Percentiles rank a stretch among this genome's conserved stretches.
These are phyloP conservation scores for Apostichopus leukothele DNA, from an alignment of 53 echinoderm and acorn worm genomes.

Conservation along the genomic window DNA sequence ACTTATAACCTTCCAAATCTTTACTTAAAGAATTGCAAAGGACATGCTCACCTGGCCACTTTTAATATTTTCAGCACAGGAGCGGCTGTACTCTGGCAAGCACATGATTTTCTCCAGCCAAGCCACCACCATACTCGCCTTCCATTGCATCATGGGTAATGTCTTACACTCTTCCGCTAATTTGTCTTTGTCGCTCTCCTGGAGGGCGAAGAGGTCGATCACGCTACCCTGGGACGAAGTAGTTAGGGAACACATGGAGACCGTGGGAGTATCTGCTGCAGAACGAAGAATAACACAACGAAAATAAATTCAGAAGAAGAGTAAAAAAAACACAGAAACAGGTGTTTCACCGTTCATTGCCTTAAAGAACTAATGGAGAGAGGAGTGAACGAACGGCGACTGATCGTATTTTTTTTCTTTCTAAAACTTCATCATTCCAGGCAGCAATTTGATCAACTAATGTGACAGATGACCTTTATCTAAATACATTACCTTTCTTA, in stretches of 20 bases:
- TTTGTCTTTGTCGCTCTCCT: conserved; percentile 80
- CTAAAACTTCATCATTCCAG: too few species aligned
- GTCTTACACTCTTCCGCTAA: conserved; percentile 81
- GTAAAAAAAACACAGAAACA: neutral
- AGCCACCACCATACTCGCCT: conserved; percentile 91
- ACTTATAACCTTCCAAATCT: too few species aligned
- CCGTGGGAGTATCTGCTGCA: conserved; percentile 31
- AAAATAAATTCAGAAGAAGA: neutral
- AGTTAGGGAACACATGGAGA: conserved; percentile 54
- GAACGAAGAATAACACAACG: neutral
- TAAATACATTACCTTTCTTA: too few species aligned
- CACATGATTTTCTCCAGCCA: conserved; percentile 91
- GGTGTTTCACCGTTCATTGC: neutral
- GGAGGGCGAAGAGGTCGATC: conserved; percentile 70
- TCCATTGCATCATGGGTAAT: conserved; percentile 94
- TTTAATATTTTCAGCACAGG: conserved; percentile 90
- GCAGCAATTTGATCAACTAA: too few species aligned
- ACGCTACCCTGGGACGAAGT: conserved; percentile 62
- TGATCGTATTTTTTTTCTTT: too few species aligned
- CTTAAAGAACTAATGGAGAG: neutral
- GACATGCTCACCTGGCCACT: conserved; percentile 79
- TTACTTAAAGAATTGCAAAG: too few species aligned
- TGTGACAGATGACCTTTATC: too few species aligned
- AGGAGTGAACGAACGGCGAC: too few species aligned
- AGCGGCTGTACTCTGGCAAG: conserved; percentile 84